A percentile compares a stretch with the other conserved stretches of the same genome.
Conservation (phyloP, 2,888 invertebrate species). For the Metallyticus violacea region DNA sequence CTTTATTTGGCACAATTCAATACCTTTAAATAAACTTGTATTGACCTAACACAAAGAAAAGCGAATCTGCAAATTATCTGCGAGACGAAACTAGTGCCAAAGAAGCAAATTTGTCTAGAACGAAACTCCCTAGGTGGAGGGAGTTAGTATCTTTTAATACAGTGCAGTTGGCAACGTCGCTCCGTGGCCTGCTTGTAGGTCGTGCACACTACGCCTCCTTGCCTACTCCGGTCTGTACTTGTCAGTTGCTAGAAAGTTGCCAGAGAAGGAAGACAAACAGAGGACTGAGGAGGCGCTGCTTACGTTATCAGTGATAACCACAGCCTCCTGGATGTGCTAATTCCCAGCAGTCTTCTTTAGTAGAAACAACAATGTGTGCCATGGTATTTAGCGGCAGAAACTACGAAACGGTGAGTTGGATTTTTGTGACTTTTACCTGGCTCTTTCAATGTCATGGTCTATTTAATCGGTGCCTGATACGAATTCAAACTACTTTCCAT, state of each 20-base stretch:
- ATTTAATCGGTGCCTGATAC: background rate
- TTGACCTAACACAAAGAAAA: no score
- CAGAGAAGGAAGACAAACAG: background rate
- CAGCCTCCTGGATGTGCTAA: background rate
- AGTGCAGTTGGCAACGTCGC: background rate
- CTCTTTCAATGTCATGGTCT: background rate
- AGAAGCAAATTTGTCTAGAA: background rate
- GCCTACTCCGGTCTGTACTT: background rate
- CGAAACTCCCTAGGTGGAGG: background rate
- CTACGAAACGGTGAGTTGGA: constrained; percentile 13
- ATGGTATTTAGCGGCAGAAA: constrained; percentile 27
- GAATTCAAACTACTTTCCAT: no score
- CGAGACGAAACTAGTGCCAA: no score
- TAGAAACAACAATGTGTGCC: constrained; percentile 21
- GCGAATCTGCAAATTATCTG: no score
- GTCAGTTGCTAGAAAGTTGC: background rate
- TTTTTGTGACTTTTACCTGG: background rate
- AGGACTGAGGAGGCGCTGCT: background rate
- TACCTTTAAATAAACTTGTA: no score
- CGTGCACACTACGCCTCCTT: background rate
- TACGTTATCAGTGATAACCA: background rate
- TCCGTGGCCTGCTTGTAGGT: background rate
- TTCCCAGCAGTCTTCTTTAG: background rate
- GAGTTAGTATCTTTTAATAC: background rate
- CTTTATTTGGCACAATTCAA: no score